A percentile compares a stretch with the other conserved stretches of the same genome.
Conservation (phyloP, 1,140 invertebrate species). For the Luehdorfia chinensis region DNA sequence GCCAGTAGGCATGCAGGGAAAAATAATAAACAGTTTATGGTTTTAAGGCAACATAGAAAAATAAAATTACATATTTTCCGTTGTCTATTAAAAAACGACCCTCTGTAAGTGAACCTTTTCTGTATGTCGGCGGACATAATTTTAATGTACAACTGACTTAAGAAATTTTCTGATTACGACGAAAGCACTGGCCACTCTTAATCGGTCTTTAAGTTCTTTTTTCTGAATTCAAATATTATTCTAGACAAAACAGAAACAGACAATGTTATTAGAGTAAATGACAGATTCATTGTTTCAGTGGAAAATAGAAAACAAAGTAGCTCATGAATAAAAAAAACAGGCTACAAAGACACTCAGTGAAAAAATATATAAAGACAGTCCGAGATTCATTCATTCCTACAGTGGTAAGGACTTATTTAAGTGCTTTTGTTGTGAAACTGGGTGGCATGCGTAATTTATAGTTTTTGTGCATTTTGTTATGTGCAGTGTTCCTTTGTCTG, state of each 20-base stretch:
- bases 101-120: too few relatives aligned
- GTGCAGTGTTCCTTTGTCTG: conserved; percentile 3
- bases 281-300: not conserved
- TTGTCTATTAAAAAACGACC: too few relatives aligned
- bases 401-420: conserved; percentile 8
- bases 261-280: conserved; percentile 5
- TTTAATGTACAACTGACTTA: too few relatives aligned
- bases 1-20: too few relatives aligned
- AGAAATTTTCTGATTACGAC: not conserved
- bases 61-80: too few relatives aligned
- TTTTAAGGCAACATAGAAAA: too few relatives aligned
- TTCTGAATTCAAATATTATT: not conserved
- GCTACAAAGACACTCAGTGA: conserved; percentile 1
- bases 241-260: not conserved
- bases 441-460: conserved; percentile 11
- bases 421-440: conserved; percentile 9
- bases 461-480: conserved; percentile 9
- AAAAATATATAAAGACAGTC: conserved; percentile 6
- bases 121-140: too few relatives aligned
- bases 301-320: not conserved
- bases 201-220: not conserved
- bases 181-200: not conserved
- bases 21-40: too few relatives aligned
- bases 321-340: not conserved
- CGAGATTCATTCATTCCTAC: not conserved